phyloP scores from a whole-genome alignment of 92 coral and sea anemone species.

The Scolanthus callimorphus region DNA sequence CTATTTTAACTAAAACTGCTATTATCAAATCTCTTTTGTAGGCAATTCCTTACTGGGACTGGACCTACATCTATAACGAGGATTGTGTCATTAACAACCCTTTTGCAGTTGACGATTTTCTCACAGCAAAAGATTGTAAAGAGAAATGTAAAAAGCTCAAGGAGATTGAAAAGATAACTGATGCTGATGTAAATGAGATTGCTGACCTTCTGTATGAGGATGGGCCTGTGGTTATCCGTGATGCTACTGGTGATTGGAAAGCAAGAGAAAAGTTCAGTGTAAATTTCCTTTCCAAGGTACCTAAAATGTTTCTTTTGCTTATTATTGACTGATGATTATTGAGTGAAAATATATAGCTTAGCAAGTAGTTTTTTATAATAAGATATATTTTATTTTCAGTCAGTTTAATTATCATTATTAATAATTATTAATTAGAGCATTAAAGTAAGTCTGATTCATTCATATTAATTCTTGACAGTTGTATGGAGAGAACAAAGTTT shows the following conservation, averaged over 20 bases:
- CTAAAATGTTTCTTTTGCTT: not conserved
- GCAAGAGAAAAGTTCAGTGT: slow-evolving; percentile 65
- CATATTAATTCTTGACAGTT: too few relatives aligned
- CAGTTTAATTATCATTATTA: too few relatives aligned
- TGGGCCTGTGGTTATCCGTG: slow-evolving; percentile 73
- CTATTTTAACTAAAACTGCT: too few relatives aligned
- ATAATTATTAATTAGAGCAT: too few relatives aligned
- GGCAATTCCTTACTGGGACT: slow-evolving; percentile 97
- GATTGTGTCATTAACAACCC: slow-evolving; percentile 89
- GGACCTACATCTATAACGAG: slow-evolving; percentile 71
- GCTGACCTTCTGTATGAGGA: slow-evolving; percentile 55
- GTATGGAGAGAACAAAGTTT: slow-evolving; percentile 29
- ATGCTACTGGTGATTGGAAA: slow-evolving; percentile 81
- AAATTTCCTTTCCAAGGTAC: slow-evolving; percentile 71
- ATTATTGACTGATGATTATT: too few relatives aligned
- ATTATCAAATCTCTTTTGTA: slow-evolving; percentile 1
- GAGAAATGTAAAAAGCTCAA: slow-evolving; percentile 48
- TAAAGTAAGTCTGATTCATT: too few relatives aligned
- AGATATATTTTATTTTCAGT: too few relatives aligned
- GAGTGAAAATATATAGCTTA: too few relatives aligned
- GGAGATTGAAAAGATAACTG: slow-evolving; percentile 24
- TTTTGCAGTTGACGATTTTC: slow-evolving; percentile 45
- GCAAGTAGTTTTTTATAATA: too few relatives aligned
- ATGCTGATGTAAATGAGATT: slow-evolving; percentile 50
- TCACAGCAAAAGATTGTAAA: slow-evolving; percentile 78